Percentiles rank a stretch among this genome's conserved stretches.
Conservation (phyloP, 1,140 invertebrate species). For the Capitella teleta region DNA sequence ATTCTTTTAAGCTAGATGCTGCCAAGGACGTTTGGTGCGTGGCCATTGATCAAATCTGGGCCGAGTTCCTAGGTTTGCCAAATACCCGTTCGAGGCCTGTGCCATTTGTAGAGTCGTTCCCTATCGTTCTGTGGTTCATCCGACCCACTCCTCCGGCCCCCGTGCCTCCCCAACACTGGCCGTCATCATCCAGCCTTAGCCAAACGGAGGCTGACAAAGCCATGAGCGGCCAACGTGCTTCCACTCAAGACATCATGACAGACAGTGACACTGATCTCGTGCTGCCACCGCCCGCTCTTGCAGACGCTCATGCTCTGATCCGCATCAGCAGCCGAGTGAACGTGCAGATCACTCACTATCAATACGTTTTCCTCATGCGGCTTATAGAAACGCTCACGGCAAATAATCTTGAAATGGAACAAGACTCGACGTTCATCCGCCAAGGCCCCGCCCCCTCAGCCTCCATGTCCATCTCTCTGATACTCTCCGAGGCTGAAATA, state of each 20-base stretch:
- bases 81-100: conserved; percentile 47
- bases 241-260: too few relatives aligned
- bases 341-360: conserved; percentile 65
- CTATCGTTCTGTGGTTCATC: conserved; percentile 65
- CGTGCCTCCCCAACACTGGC: too few relatives aligned
- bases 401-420: conserved; percentile 3
- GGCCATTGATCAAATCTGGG: conserved; percentile 78
- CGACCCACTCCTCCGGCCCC: background rate
- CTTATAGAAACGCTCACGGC: conserved; percentile 65
- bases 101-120: conserved; percentile 81
- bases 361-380: conserved; percentile 76
- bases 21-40: conserved; percentile 77
- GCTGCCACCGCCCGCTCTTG: too few relatives aligned
- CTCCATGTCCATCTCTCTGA: conserved; percentile 49
- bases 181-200: too few relatives aligned
- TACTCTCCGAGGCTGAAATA: conserved; percentile 72
- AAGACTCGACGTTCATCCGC: background rate
- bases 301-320: too few relatives aligned
- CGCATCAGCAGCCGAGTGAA: too few relatives aligned
- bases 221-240: too few relatives aligned
- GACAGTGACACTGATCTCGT: too few relatives aligned
- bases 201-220: too few relatives aligned
- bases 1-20: conserved; percentile 40
- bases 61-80: conserved; percentile 74
- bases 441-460: background rate